Evolutionary conservation across 2,113 vertebrate genomes (phyloP), one percentile per base, ranked within the genome.

Genomic region (Hyla sarda): DNA sequence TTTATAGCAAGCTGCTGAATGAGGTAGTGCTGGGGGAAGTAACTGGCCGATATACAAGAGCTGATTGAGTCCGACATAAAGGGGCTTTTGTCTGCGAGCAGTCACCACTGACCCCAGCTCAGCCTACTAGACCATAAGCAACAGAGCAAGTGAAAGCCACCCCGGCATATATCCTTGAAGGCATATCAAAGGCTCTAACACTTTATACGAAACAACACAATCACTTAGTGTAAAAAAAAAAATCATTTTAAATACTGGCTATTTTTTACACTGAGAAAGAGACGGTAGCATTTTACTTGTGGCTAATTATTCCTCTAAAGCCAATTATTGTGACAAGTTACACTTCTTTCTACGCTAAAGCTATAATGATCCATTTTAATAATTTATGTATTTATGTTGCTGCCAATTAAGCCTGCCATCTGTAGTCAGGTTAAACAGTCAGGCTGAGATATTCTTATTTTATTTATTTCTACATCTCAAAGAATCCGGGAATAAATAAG

Each of bases 41-140:
- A 56, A 14, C 85, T 86, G 85, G 76, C 76, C 60, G 54, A 86
- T 82, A 82, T 82, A 86, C 85, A 86, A 86, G 85, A 72, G 34
- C 85, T 86, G 85, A 86, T 86, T 86, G 85, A 86, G 78, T 74
- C 67, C 23, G 85, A 86, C 85, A 86, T 86, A 86, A 86, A 86
- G 85, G 85, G 85, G 85, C 85, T 86, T 86, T 86, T 86, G 78
- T 86, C 85, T 86, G 78, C 65, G 47, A 86, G 85, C 85, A 86
- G 85, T 86, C 67, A 82, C 85, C 85, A 86, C 78, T 86, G 85
- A 86, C 85, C 84, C 85, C 85, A 48, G 85, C 85, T 82, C 85
- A 86, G 85, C 85, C 85, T 82, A 86, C 67, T 74, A 81, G 85
- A 86, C 85, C 85, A 82, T 82, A 81, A 86, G 67, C 65, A 48